Percentiles rank a stretch among this genome's conserved stretches.
phyloP scores from a whole-genome alignment of 2,888 invertebrate genomes.

The Melinaea marsaeus region DNA sequence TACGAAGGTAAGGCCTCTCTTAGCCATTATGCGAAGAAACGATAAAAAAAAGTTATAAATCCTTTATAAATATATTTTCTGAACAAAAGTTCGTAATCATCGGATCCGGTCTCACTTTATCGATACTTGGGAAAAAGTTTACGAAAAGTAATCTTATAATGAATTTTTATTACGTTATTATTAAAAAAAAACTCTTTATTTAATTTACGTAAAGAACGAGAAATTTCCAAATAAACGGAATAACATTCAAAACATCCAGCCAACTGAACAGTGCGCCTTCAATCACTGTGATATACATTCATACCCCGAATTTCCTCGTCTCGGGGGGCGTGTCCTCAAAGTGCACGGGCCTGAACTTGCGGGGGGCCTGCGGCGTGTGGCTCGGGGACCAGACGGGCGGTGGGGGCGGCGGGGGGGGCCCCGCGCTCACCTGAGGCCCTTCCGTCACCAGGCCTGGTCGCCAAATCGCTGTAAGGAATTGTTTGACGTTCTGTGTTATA shows the following conservation, averaged over 20 bases:
- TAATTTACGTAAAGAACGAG: too few relatives aligned
- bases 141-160: not conserved
- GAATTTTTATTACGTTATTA: not conserved
- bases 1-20: too few relatives aligned
- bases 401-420: conserved; percentile 76
- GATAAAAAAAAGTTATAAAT: not conserved
- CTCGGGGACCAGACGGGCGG: conserved; percentile 89
- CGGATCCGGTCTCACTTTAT: conserved; percentile 1
- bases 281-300: conserved; percentile 3
- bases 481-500: not conserved
- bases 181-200: too few relatives aligned
- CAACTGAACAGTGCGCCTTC: too few relatives aligned
- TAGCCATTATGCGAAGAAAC: not conserved
- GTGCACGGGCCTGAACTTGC: conserved; percentile 89
- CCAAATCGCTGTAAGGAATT: conserved; percentile 58
- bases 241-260: too few relatives aligned
- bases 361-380: conserved; percentile 82
- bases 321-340: conserved; percentile 69
- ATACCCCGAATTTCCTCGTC: conserved; percentile 63
- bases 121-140: not conserved
- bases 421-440: conserved; percentile 59
- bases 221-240: too few relatives aligned
- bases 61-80: conserved; percentile 4
- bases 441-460: conserved; percentile 63
- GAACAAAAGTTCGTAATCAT: not conserved